Conservation (phyloP, 2,888 invertebrate genomes). For the Agrotis clavis region DNA sequence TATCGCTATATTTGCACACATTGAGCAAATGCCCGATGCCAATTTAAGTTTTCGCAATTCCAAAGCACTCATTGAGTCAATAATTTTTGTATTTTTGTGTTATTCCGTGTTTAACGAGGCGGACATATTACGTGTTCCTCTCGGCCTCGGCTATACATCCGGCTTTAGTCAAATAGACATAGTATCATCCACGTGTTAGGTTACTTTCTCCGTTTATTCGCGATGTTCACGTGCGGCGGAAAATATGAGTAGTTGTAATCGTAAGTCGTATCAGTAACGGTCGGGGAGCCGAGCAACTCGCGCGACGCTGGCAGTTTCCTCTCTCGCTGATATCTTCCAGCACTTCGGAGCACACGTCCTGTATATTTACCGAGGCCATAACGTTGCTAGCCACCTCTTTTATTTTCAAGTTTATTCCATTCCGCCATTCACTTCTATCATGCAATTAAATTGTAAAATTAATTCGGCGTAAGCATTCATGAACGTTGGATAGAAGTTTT, state of each 20-base stretch:
- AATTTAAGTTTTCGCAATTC: conserved; percentile 45
- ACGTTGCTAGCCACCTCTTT: conserved; percentile 15
- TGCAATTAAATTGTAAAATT: conserved; percentile 39
- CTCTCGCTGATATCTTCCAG: conserved; percentile 37
- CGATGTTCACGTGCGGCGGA: conserved; percentile 25
- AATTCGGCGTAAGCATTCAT: conserved; percentile 40
- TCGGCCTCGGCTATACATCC: conserved; percentile 38
- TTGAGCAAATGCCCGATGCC: conserved; percentile 26
- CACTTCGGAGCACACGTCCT: conserved; percentile 38
- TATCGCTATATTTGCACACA: conserved; percentile 49
- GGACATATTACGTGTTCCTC: conserved; percentile 25
- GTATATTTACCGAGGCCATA: conserved; percentile 39
- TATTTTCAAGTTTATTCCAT: conserved; percentile 40
- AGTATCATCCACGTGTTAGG: conserved; percentile 4
- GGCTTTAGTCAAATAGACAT: conserved; percentile 25
- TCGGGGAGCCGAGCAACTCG: conserved; percentile 11
- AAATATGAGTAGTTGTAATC: conserved; percentile 39
- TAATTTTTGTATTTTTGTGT: conserved; percentile 41
- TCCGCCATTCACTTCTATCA: conserved; percentile 35
- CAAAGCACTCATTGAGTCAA: conserved; percentile 41
- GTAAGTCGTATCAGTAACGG: conserved; percentile 49
- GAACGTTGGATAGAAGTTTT: conserved; percentile 52
- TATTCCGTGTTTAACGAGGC: conserved; percentile 26
- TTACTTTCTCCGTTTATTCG: conserved; percentile 31
- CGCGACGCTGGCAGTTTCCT: conserved; percentile 31